These are phyloP conservation scores for Neoseiulus cucumeris DNA, from an alignment of 1,140 invertebrate genomes.

Conservation along the genomic window DNA sequence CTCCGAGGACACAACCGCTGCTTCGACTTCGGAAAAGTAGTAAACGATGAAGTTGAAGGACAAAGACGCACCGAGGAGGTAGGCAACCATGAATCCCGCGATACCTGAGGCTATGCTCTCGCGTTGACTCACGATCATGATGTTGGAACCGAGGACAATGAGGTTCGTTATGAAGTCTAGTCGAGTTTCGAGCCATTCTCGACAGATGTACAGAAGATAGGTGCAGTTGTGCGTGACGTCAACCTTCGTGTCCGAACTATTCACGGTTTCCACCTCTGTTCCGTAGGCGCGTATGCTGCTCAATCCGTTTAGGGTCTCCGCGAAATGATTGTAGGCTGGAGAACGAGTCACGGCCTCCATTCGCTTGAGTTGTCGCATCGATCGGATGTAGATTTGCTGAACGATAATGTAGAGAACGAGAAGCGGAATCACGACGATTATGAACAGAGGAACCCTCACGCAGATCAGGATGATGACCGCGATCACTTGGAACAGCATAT, in stretches of 20 bases:
- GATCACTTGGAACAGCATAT: slow-evolving; percentile 42
- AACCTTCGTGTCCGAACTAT: slow-evolving; percentile 29
- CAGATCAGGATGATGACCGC: slow-evolving; percentile 68
- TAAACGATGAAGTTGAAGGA: slow-evolving; percentile 1
- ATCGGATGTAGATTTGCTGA: slow-evolving; percentile 29
- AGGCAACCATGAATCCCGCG: slow-evolving; percentile 22
- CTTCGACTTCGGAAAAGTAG: slow-evolving; percentile 16
- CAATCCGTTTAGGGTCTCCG: slow-evolving; percentile 29
- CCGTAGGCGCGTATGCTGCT: slow-evolving; percentile 29
- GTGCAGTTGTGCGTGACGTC: slow-evolving; percentile 31
- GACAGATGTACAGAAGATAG: not conserved
- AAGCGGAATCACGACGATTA: slow-evolving; percentile 58
- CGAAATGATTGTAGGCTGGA: slow-evolving; percentile 35
- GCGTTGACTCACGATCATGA: slow-evolving; percentile 22
- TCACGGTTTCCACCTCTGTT: slow-evolving; percentile 24
- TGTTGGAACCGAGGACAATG: slow-evolving; percentile 20
- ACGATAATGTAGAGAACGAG: slow-evolving; percentile 36
- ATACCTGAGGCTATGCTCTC: slow-evolving; percentile 18
- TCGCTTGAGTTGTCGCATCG: slow-evolving; percentile 34
- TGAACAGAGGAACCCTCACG: slow-evolving; percentile 53
- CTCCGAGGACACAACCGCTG: slow-evolving; percentile 17
- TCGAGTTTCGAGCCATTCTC: slow-evolving; percentile 9
- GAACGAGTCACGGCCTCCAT: slow-evolving; percentile 32
- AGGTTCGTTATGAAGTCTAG: slow-evolving; percentile 19
- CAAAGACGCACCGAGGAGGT: slow-evolving; percentile 16